Evolutionary conservation across 2,888 invertebrate species (phyloP), one percentile per base, ranked within the genome.

Genomic region (Melipona bicolor): DNA sequence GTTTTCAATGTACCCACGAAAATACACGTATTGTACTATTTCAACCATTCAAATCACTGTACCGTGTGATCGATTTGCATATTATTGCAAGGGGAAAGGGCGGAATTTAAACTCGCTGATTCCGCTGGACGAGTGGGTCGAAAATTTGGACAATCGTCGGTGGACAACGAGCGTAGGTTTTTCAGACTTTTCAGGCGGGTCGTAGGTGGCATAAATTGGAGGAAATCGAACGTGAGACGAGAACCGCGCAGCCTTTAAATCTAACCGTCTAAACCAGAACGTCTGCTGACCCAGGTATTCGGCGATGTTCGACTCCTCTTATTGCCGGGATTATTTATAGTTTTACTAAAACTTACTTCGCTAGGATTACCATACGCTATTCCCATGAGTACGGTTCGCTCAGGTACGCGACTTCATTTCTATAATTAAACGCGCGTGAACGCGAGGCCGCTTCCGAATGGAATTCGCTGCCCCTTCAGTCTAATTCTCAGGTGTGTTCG

Each of bases 291-390:
- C 81, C 84, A 89, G 81, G 88, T 89, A 89, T 87, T 89, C 79
- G 69, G 61, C 80, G 65, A 67, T 72, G 81, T 71, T 75, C 76
- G 69, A 50, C 6, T 81, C 49, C 70, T 87, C 85, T 84, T 83
- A 81, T 87, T 87, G 86, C 82, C 49, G 19, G 67, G 88, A 89
- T 89, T 89, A 89, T 89, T 89, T 89, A 89, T 89, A 89, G 89
- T 90, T 87, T 90, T 81, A 88, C 89, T 88, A 84, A 89, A 89
- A 88, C 82, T 83, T 89, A 87, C 87, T 84, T 84, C 86, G 61
- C 76, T 49, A 81, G 82, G 81, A 89, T 89, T 79, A 89, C 86
- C 88, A 86, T 88, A 78, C 80, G 84, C 77, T 87, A 64, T 81
- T 75, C 81, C 86, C 83, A 81, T 87, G 78, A 79, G 81, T 75